These are phyloP conservation scores for Patella caerulea DNA, from an alignment of 2,888 invertebrate species.

Conservation along the genomic window DNA sequence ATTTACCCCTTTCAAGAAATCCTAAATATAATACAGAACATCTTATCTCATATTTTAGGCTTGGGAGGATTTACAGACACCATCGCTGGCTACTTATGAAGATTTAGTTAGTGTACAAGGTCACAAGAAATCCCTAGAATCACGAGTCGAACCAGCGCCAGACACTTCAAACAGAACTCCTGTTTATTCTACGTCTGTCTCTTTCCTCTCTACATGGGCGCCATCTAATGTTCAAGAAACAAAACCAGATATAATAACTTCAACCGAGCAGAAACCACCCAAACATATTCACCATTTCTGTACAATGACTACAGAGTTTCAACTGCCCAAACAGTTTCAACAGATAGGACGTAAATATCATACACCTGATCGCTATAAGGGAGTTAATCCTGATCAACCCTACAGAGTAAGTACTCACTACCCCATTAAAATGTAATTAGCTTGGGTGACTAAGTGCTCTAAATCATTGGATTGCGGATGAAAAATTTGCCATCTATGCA, in stretches of 20 bases:
- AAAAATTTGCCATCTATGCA: no score
- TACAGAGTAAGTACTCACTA: slow-evolving; percentile 48
- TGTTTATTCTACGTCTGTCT: slow-evolving; percentile 48
- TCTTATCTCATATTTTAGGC: slow-evolving; percentile 41
- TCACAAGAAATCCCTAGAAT: slow-evolving; percentile 45
- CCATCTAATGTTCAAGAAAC: slow-evolving; percentile 35
- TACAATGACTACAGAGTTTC: slow-evolving; percentile 59
- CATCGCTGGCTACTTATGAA: slow-evolving; percentile 58
- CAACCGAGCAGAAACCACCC: not conserved
- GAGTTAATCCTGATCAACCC: slow-evolving; percentile 50
- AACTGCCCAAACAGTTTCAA: slow-evolving; percentile 61
- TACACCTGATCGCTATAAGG: slow-evolving; percentile 58
- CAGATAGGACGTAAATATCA: slow-evolving; percentile 65
- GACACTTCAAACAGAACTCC: slow-evolving; percentile 23
- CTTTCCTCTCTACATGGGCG: slow-evolving; percentile 64
- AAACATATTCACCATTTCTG: slow-evolving; percentile 68
- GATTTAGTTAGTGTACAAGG: slow-evolving; percentile 63
- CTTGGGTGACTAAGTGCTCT: no score
- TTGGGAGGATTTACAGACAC: slow-evolving; percentile 60
- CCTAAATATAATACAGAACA: no score
- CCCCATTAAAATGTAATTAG: no score
- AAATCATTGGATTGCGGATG: no score
- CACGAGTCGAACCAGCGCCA: slow-evolving; percentile 27
- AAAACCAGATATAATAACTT: not conserved
- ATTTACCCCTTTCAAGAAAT: no score